phyloP scores from a whole-genome alignment of 2,888 invertebrate genomes.

The Drosophila maculinotata region DNA sequence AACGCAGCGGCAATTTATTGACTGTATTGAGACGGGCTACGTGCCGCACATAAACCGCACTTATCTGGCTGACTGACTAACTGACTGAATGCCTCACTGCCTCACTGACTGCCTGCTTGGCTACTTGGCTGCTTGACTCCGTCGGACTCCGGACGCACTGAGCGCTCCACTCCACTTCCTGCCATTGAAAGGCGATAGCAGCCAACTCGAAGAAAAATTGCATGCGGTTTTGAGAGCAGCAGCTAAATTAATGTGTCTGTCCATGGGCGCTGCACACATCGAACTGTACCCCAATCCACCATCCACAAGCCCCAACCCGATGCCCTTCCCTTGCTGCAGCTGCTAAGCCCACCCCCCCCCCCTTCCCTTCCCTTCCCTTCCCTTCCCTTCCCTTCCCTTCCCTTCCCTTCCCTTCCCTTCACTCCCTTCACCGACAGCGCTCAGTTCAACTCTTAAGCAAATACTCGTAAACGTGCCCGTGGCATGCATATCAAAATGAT shows the following conservation, averaged over 20 bases:
- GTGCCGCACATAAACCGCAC: slow-evolving; percentile 79
- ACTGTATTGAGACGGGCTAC: slow-evolving; percentile 78
- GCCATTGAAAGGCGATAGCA: slow-evolving; percentile 75
- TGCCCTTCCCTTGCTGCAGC: slow-evolving; percentile 15
- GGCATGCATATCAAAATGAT: slow-evolving; percentile 76
- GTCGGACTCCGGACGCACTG: slow-evolving; percentile 8
- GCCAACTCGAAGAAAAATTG: slow-evolving; percentile 75
- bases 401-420: too few species aligned
- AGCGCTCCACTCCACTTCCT: slow-evolving; percentile 46
- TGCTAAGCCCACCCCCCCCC: not conserved
- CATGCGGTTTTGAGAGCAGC: slow-evolving; percentile 77
- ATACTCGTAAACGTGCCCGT: slow-evolving; percentile 66
- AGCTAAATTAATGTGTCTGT: slow-evolving; percentile 77
- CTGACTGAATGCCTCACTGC: slow-evolving; percentile 55
- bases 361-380: too few species aligned
- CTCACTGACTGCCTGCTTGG: slow-evolving; percentile 7
- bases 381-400: too few species aligned
- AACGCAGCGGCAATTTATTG: slow-evolving; percentile 72
- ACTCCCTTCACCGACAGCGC: not conserved
- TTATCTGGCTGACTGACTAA: slow-evolving; percentile 77
- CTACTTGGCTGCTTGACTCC: slow-evolving; percentile 16
- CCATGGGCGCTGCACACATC: slow-evolving; percentile 46
- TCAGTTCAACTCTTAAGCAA: slow-evolving; percentile 63
- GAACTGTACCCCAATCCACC: slow-evolving; percentile 8
- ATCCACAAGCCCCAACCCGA: not conserved